phyloP scores from a whole-genome alignment of 2,888 invertebrate genomes.

The Agriopis leucophaearia region DNA sequence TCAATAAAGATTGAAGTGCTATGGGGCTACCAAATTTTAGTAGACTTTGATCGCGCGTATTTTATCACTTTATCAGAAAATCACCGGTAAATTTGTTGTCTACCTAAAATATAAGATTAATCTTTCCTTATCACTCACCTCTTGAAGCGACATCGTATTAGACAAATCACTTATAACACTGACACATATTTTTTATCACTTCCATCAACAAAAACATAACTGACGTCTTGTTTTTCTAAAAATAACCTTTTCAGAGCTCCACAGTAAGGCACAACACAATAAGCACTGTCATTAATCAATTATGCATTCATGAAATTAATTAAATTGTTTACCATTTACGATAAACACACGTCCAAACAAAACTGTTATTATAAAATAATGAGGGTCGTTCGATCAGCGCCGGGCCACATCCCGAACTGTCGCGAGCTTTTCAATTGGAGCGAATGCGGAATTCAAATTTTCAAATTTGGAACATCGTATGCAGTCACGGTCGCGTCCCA shows the following conservation, averaged over 20 bases:
- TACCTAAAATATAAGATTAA: conserved; percentile 39
- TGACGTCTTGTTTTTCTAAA: conserved; percentile 24
- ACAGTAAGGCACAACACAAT: conserved; percentile 18
- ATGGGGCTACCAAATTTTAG: not conserved
- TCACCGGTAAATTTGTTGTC: conserved; percentile 16
- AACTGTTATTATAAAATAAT: conserved; percentile 33
- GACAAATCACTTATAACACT: conserved; percentile 63
- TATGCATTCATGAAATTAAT: conserved; percentile 30
- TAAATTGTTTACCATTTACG: conserved; percentile 36
- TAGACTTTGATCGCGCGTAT: conserved; percentile 2
- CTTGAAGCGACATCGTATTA: conserved; percentile 75
- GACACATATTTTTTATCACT: conserved; percentile 74
- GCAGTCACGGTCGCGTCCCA: conserved; percentile 67
- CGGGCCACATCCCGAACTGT: conserved; percentile 38
- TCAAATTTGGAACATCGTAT: conserved; percentile 69
- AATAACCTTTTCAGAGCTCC: conserved; percentile 2
- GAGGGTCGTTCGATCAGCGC: conserved; percentile 28
- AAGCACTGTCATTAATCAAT: conserved; percentile 32
- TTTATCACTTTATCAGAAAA: conserved; percentile 22
- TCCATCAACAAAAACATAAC: conserved; percentile 29
- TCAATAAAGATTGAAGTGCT: not conserved
- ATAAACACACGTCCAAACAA: conserved; percentile 30
- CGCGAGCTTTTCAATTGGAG: conserved; percentile 55
- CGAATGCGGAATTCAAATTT: conserved; percentile 68
- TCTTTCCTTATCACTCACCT: conserved; percentile 66